Conservation (phyloP, 2,113 vertebrate genomes). For the Axis porcinus region DNA sequence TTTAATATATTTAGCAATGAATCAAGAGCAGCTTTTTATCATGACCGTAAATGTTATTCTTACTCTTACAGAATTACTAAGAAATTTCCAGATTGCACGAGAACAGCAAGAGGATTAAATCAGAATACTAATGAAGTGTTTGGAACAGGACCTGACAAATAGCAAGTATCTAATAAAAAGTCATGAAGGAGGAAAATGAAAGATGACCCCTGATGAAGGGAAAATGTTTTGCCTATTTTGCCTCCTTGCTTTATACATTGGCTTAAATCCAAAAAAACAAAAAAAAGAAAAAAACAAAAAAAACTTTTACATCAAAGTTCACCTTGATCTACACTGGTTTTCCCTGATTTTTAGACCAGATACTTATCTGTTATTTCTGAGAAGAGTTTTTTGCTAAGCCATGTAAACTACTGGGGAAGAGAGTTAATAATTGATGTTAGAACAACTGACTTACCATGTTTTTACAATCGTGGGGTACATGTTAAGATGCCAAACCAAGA, state of each 20-base stretch:
- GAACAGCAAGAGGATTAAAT: not conserved
- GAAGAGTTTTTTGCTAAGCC: not conserved
- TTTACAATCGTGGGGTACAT: not conserved
- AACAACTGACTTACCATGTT: not conserved
- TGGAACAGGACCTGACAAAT: not conserved
- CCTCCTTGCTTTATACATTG: not conserved
- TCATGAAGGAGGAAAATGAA: not conserved
- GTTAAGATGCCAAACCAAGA: not conserved
- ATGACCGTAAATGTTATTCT: not conserved
- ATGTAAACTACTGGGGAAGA: not conserved
- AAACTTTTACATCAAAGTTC: not conserved
- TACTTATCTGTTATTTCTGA: not conserved
- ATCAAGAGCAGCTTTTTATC: not conserved
- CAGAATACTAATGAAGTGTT: not conserved
- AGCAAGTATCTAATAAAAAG: not conserved
- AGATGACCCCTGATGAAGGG: not conserved
- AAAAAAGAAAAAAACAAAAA: not conserved
- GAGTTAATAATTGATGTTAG: not conserved
- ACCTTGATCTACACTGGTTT: not conserved
- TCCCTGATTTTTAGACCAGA: not conserved
- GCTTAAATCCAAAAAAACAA: not conserved
- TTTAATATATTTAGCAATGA: not conserved
- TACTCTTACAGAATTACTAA: not conserved
- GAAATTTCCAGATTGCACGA: not conserved
- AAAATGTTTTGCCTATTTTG: not conserved